Evolutionary conservation across 1,140 invertebrate genomes (phyloP).

Genomic region (Aphidius gifuensis): DNA sequence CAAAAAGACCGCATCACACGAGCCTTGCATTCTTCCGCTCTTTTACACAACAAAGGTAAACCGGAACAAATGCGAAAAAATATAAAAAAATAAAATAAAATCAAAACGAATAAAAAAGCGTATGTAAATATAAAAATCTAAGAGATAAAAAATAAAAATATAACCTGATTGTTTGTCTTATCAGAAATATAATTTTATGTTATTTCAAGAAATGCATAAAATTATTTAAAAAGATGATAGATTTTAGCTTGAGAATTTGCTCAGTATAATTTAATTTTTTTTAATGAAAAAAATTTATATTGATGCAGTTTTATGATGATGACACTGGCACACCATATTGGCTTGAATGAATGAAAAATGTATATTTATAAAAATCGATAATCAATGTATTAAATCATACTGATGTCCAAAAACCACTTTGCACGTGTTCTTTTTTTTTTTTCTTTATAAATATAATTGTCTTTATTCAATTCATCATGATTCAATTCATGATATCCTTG

Average conservation of each 20-base stretch:
- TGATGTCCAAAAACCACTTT: constrained; percentile 2
- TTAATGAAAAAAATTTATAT: no score
- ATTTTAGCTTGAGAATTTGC: no score
- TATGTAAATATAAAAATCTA: not conserved
- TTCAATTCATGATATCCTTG: constrained; percentile 23
- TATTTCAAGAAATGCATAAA: no score
- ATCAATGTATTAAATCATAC: not conserved
- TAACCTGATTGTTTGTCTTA: not conserved
- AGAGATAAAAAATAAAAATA: not conserved
- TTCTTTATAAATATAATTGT: not conserved
- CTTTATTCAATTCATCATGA: constrained; percentile 3
- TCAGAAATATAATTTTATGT: not conserved
- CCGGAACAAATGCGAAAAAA: constrained; percentile 7
- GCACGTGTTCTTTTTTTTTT: constrained; percentile 14
- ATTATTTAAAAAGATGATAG: no score
- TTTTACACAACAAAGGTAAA: constrained; percentile 2
- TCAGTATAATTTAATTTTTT: no score
- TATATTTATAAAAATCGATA: no score
- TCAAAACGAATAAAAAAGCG: not conserved
- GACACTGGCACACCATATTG: no score
- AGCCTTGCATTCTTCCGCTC: constrained; percentile 8
- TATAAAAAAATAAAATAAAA: not conserved
- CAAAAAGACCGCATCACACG: constrained; percentile 12
- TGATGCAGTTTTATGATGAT: no score
- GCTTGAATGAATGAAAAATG: no score